phyloP scores from a whole-genome alignment of 1,140 invertebrate species.

The Penaeus indicus region DNA sequence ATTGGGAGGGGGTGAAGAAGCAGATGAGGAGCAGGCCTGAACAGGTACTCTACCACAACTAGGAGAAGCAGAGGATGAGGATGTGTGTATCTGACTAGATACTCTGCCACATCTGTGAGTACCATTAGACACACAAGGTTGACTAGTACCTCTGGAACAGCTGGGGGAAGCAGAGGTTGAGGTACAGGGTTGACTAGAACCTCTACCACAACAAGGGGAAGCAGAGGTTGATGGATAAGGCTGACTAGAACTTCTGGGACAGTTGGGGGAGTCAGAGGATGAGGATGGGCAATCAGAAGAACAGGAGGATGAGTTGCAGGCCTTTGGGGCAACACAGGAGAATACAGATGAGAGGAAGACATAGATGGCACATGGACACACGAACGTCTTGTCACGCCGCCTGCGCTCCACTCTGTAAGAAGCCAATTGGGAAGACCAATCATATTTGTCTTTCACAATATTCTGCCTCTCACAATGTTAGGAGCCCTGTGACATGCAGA shows the following conservation, averaged over 20 bases:
- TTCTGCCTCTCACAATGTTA: constrained; percentile 21
- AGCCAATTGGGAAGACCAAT: constrained; percentile 56
- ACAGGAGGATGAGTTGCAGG: constrained; percentile 53
- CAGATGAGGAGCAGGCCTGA: constrained; percentile 29
- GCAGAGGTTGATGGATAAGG: constrained; percentile 38
- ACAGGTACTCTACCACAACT: constrained; percentile 37
- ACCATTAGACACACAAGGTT: constrained; percentile 33
- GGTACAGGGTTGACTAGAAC: constrained; percentile 44
- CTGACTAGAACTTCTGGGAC: constrained; percentile 51
- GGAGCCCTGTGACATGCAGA: background rate
- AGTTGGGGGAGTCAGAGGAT: constrained; percentile 48
- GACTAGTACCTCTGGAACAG: constrained; percentile 23
- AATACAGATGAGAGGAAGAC: constrained; percentile 63
- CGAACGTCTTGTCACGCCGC: constrained; percentile 62
- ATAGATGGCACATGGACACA: constrained; percentile 63
- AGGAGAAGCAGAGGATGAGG: constrained; percentile 26
- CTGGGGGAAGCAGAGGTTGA: constrained; percentile 32
- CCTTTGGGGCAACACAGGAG: constrained; percentile 61
- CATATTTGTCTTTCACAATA: constrained; percentile 47
- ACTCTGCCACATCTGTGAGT: constrained; percentile 46
- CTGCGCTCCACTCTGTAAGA: constrained; percentile 61
- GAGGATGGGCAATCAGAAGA: constrained; percentile 50
- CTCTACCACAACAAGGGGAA: constrained; percentile 34
- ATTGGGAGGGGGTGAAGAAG: constrained; percentile 33
- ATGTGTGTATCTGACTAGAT: constrained; percentile 45